Evolutionary conservation across 2,888 invertebrate genomes (phyloP), one percentile per base, ranked within the genome.

Genomic region (Fabriciana adippe): DNA sequence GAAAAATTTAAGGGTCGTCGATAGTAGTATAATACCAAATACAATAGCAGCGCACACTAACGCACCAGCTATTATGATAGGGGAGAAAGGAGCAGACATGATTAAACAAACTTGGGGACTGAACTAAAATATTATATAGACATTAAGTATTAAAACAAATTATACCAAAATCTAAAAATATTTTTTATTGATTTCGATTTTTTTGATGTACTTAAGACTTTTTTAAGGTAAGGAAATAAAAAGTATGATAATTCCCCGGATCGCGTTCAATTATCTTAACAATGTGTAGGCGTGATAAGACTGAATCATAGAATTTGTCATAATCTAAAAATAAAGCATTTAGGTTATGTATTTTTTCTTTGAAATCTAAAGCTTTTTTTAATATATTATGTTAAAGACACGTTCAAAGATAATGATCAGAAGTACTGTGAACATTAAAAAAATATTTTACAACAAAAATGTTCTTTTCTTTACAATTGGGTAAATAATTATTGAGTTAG

Each of bases 1-100:
- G 6, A 80, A 85, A 18, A 93, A 93, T 65, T 82, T 96, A 35
- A 86, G 96, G 68, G 95, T 96, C 0, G 94, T 94, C 5, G 96
- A 96, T 77, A 94, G 95, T 35, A 95, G 95, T 70, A 89, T 96
- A 21, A 95, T 96, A 81, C 96, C 96, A 1, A 87, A 92, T 62
- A 93, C 95, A 8, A 93, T 94, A 55, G 94, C 94, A 11, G 94
- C 94, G 0, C 95, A 96, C 81, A 95, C 95, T 0, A 94, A 94
- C 64, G 95, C 95, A 0, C 94, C 95, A 4, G 94, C 95, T 0
- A 94, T 95, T 53, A 95, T 96, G 95, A 94, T 96, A 45, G 96
- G 94, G 0, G 96, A 96, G 84, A 96, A 95, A 76, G 95, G 93
- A 3, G 93, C 95, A 0, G 95, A 95, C 79, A 88, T 95, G 82